These are phyloP conservation scores for Paralichthys olivaceus DNA, from an alignment of 2,113 vertebrate species.

Conservation along the genomic window DNA sequence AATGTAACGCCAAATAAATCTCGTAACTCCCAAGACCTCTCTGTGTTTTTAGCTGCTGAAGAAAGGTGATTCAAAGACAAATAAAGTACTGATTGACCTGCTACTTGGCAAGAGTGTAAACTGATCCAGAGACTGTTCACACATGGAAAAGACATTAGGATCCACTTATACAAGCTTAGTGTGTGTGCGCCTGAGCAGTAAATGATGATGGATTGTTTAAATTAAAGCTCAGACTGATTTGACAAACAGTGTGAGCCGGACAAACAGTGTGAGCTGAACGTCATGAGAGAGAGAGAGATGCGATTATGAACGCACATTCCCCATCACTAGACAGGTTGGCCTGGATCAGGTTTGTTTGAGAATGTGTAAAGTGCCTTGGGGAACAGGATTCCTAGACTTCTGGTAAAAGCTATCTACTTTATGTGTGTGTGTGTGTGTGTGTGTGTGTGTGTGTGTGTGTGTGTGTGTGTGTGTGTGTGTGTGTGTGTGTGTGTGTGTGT, in stretches of 20 bases:
- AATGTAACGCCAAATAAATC: neutral
- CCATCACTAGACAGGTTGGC: slow-evolving; percentile 3
- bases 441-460: slow-evolving; percentile 29
- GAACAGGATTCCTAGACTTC: slow-evolving; percentile 10
- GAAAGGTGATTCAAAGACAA: neutral
- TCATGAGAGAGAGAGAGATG: neutral
- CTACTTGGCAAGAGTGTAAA: slow-evolving; percentile 32
- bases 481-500: slow-evolving; percentile 20
- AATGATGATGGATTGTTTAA: slow-evolving; percentile 34
- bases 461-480: slow-evolving; percentile 14
- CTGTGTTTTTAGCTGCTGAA: neutral
- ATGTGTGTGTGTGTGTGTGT: slow-evolving; percentile 14
- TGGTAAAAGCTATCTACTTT: neutral
- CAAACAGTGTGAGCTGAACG: no score
- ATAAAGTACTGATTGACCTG: neutral
- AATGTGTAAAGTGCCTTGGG: neutral
- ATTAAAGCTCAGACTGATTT: slow-evolving; percentile 10
- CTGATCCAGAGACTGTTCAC: slow-evolving; percentile 30
- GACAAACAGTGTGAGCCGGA: neutral
- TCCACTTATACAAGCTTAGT: slow-evolving; percentile 1
- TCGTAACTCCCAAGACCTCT: neutral
- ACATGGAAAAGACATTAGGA: slow-evolving; percentile 42
- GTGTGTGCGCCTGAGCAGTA: neutral
- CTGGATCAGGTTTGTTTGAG: slow-evolving; percentile 34
- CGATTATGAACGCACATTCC: slow-evolving; percentile 40